Evolutionary conservation across 2,113 vertebrate genomes (phyloP).

Genomic region (Eudyptes chrysolophus): DNA sequence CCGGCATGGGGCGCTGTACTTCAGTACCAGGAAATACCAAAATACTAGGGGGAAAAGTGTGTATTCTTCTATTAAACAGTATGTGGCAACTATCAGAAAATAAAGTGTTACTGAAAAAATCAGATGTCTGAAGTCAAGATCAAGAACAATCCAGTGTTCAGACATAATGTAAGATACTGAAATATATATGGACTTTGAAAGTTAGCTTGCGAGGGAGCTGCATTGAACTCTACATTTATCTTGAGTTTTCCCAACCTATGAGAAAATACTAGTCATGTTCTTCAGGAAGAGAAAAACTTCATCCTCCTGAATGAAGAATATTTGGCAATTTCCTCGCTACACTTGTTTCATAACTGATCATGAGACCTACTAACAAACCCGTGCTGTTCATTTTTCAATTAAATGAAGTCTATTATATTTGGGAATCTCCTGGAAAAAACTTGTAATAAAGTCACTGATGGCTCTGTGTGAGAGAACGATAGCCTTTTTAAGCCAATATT

Average conservation of each 20-base stretch:
- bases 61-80: neutral
- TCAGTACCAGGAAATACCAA: neutral
- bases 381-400: neutral
- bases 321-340: neutral
- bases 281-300: neutral
- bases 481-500: neutral
- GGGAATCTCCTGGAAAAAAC: neutral
- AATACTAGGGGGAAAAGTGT: fast-evolving
- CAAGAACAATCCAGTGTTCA: neutral
- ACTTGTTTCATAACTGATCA: neutral
- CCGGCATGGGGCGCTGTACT: fast-evolving
- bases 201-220: neutral
- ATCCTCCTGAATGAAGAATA: neutral
- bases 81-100: neutral
- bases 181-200: neutral
- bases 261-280: neutral
- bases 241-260: neutral
- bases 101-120: neutral
- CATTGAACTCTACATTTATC: neutral
- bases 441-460: neutral
- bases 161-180: neutral
- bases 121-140: neutral
- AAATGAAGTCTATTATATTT: slow-evolving; percentile 16
- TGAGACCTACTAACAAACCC: neutral
- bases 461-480: neutral